Conservation (phyloP, 2,888 invertebrate genomes). For the Trichopria drosophilae region DNA sequence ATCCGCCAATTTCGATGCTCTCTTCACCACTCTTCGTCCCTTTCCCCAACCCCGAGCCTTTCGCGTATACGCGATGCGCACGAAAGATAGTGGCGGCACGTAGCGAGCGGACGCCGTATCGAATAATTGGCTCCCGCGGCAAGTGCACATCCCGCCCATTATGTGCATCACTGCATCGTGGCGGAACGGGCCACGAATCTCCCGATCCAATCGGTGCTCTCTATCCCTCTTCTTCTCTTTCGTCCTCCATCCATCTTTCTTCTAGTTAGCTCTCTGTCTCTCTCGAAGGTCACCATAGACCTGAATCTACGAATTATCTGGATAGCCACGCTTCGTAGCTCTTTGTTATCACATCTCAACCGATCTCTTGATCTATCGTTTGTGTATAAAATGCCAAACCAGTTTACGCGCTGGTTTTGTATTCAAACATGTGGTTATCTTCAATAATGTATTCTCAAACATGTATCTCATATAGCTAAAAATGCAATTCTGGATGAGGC, state of each 20-base stretch:
- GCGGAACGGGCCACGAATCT: conserved; percentile 33
- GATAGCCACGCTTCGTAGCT: conserved; percentile 1
- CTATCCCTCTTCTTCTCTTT: no score
- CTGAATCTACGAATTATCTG: conserved; percentile 24
- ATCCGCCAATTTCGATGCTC: conserved; percentile 7
- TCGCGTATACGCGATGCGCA: conserved; percentile 51
- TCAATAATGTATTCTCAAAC: no score
- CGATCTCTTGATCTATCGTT: conserved; percentile 12
- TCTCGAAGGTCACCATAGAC: conserved; percentile 21
- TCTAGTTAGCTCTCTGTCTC: no score
- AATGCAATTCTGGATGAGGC: no score
- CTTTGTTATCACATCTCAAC: conserved; percentile 15
- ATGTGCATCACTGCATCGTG: conserved; percentile 56
- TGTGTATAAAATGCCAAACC: no score
- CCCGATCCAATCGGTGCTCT: conserved; percentile 24
- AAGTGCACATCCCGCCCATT: conserved; percentile 58
- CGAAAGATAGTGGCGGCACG: conserved; percentile 52
- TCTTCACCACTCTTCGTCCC: conserved; percentile 14
- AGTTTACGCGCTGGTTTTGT: no score
- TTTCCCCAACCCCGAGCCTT: conserved; percentile 29
- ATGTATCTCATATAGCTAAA: no score
- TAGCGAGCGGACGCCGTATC: conserved; percentile 53
- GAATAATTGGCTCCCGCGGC: conserved; percentile 59
- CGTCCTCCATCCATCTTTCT: no score
- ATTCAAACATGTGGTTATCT: no score